These are phyloP conservation scores for Psilopsiagon aymara DNA, from an alignment of 2,113 vertebrate species.

Conservation along the genomic window DNA sequence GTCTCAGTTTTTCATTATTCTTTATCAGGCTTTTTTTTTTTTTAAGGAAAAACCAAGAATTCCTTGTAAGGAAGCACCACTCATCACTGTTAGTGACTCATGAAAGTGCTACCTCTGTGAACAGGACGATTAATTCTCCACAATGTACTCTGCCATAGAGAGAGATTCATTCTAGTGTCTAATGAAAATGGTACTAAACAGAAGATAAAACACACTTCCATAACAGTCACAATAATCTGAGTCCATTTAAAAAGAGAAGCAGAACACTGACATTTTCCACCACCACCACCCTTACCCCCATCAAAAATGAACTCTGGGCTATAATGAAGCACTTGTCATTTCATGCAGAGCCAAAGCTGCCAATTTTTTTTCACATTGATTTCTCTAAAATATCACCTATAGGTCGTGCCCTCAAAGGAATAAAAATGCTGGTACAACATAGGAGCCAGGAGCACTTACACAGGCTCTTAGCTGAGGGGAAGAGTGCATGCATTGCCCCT, in stretches of 20 bases:
- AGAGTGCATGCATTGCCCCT: not conserved
- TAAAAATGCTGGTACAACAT: not conserved
- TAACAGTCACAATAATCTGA: not conserved
- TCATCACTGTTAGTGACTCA: not conserved
- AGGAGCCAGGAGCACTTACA: not conserved
- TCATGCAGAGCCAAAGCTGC: not conserved
- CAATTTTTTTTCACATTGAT: not conserved
- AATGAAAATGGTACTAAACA: not conserved
- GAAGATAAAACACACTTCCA: not conserved
- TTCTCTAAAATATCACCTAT: not conserved
- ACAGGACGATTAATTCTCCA: not conserved
- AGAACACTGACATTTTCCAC: not conserved
- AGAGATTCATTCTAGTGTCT: not conserved
- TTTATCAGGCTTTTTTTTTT: not conserved
- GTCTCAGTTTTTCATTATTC: not conserved
- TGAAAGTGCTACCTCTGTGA: not conserved
- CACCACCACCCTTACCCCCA: fast-evolving
- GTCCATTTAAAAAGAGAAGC: not conserved
- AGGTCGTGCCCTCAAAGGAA: not conserved
- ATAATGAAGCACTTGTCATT: not conserved
- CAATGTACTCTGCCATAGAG: not conserved
- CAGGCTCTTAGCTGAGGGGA: no score
- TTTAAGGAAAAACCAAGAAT: not conserved
- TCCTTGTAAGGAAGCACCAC: not conserved
- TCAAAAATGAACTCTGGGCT: not conserved